Evolutionary conservation across 2,113 vertebrate species (phyloP).

Genomic region (Phyllostomus hastatus): DNA sequence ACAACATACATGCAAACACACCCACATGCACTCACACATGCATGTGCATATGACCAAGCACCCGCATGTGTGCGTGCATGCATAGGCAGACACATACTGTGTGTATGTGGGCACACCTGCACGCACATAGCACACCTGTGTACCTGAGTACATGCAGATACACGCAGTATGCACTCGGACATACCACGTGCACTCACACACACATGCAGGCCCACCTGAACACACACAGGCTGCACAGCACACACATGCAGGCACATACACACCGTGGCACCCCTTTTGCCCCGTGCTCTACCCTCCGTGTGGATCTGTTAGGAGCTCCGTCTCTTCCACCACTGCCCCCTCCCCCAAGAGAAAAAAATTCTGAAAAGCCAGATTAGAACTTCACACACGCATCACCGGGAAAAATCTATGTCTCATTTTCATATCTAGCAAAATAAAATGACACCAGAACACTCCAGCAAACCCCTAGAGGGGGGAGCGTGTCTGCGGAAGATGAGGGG

Average conservation of each 20-base stretch:
- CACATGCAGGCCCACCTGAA: not conserved
- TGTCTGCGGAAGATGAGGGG: not conserved
- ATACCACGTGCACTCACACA: not conserved
- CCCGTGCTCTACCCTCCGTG: rapidly evolving
- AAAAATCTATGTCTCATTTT: constrained; percentile 75
- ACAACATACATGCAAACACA: too few relatives aligned
- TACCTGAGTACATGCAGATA: not conserved
- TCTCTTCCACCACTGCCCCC: not conserved
- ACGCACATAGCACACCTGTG: too few relatives aligned
- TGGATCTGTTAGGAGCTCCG: not conserved
- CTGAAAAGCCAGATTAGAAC: constrained; percentile 63
- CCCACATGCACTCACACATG: too few relatives aligned
- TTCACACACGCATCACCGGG: not conserved
- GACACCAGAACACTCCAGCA: constrained; percentile 36
- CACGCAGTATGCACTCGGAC: too few relatives aligned
- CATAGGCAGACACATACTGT: not conserved
- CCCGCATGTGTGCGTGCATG: not conserved
- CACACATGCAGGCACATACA: too few relatives aligned
- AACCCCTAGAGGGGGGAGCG: constrained; percentile 43
- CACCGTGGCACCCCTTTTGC: not conserved
- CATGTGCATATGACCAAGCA: too few relatives aligned
- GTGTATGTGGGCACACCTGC: not conserved
- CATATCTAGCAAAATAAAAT: constrained; percentile 62
- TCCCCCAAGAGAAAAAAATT: not conserved
- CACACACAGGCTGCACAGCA: rapidly evolving